Base-by-base conservation (phyloP, 1,140 invertebrate species). In the Drosophila mojavensis region DNA sequence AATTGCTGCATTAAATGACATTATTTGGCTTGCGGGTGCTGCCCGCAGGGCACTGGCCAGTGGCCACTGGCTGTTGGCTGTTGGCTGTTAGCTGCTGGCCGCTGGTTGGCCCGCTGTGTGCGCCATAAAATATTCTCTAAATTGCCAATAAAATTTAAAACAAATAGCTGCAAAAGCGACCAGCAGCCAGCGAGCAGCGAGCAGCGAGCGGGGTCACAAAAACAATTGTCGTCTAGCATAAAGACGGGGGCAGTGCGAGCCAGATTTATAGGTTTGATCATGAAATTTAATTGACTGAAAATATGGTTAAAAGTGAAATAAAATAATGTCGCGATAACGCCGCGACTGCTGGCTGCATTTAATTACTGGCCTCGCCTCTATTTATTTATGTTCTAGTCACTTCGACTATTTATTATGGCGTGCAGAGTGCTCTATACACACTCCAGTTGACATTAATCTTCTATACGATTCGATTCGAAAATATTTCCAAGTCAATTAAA, bases 211-310 rank as follows among this genome's bases (percentile, higher is more conserved):
- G 59, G 58, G 48, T 65, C 61, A 75, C 17, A 83, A 79, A 88
- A 89, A 78, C 80, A 84, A 89, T 89, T 89, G 85, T 75, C 84
- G 79, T 88, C 75, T 75, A 50, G 48, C 11, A 85, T 78, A 60
- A 24, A 5, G 62, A 58, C 1, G 43, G 43, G 43, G 45, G 55
- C 58, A 45, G 20, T 24, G 15, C 73, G 56, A 50, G 66, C 51
- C 33, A 80, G 80, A 90, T 91, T 91, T 91, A 91, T 90, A 73
- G 68, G 78, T 77, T 74, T 78, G 80, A 90, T 91, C 85, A 75
- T 90, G 78, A 90, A 91, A 91, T 86, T 91, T 91, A 91, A 91
- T 91, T 91, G 90, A 91, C 79, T 91, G 90, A 91, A 91, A 91
- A 90, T 91, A 91, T 83, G 70, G 70, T 73, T 61, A 61, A 68